phyloP scores from a whole-genome alignment of 2,797 vertebrate species.

The Orientallactaga sibirica region DNA sequence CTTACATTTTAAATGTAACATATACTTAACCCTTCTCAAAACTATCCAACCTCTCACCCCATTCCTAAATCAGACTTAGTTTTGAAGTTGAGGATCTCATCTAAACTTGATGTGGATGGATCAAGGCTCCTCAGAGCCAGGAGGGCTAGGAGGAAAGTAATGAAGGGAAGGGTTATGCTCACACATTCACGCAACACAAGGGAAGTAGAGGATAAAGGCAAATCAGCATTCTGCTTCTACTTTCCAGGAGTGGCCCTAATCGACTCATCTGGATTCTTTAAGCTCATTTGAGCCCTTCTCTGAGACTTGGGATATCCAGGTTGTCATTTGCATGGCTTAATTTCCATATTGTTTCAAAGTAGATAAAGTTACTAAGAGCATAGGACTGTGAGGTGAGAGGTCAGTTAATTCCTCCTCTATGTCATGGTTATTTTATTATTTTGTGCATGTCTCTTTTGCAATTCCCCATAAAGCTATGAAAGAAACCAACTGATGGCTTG shows the following conservation, averaged over 20 bases:
- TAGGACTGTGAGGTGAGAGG: not conserved
- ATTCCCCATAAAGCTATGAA: not conserved
- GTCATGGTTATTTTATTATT: not conserved
- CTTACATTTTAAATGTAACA: not conserved
- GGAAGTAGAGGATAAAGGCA: not conserved
- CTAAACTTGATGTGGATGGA: not conserved
- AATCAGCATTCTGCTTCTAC: not conserved
- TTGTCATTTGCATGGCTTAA: not conserved
- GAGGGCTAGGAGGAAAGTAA: not conserved
- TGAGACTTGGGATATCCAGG: not conserved
- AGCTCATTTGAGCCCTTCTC: not conserved
- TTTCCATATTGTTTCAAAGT: not conserved
- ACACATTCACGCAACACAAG: not conserved
- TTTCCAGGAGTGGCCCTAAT: not conserved
- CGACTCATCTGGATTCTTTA: not conserved
- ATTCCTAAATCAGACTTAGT: not conserved
- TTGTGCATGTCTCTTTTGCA: conserved; percentile 27
- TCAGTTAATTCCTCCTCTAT: rapidly evolving
- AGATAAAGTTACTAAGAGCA: not conserved
- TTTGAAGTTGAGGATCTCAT: not conserved
- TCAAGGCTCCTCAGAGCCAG: too few species aligned
- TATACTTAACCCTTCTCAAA: not conserved
- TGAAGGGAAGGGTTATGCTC: not conserved
- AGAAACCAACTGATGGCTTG: not conserved
- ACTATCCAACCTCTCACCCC: not conserved